These are phyloP conservation scores for Lepidocolaptes lacrymiger DNA, from an alignment of 2,797 vertebrate species.

Conservation along the genomic window DNA sequence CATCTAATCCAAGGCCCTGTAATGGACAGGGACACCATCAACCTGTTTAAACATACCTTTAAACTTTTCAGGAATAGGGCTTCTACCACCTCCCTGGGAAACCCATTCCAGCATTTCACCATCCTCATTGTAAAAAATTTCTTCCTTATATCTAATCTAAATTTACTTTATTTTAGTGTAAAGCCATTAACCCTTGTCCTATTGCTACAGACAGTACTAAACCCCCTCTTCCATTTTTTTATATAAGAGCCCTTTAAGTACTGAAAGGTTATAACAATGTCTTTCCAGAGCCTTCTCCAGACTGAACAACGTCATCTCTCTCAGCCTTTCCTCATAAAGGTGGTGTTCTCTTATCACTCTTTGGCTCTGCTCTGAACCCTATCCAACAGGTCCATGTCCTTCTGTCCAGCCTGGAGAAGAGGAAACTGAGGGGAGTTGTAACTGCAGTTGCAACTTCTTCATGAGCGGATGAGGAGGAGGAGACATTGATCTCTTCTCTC, in stretches of 20 bases:
- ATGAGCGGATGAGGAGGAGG: not conserved
- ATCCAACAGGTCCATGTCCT: not conserved
- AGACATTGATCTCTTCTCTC: not conserved
- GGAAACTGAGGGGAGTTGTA: not conserved
- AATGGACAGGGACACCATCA: not conserved
- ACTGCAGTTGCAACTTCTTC: not conserved
- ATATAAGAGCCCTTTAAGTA: not conserved
- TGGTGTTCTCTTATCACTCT: not conserved
- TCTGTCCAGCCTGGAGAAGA: not conserved
- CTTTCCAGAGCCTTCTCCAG: not conserved
- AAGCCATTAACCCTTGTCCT: not conserved
- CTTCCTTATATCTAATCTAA: not conserved
- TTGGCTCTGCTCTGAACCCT: not conserved
- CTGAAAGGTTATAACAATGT: not conserved
- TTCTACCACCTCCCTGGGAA: not conserved
- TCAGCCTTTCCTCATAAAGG: not conserved
- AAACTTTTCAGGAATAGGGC: not conserved
- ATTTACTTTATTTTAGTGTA: not conserved
- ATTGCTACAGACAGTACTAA: not conserved
- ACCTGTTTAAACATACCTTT: not conserved
- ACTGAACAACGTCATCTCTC: not conserved
- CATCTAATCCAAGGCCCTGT: accelerated
- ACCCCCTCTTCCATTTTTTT: not conserved
- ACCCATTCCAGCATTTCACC: not conserved
- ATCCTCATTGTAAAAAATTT: accelerated